Evolutionary conservation across 2,113 vertebrate genomes (phyloP), one percentile per base, ranked within the genome.

Genomic region (Rhizomys pruinosus): DNA sequence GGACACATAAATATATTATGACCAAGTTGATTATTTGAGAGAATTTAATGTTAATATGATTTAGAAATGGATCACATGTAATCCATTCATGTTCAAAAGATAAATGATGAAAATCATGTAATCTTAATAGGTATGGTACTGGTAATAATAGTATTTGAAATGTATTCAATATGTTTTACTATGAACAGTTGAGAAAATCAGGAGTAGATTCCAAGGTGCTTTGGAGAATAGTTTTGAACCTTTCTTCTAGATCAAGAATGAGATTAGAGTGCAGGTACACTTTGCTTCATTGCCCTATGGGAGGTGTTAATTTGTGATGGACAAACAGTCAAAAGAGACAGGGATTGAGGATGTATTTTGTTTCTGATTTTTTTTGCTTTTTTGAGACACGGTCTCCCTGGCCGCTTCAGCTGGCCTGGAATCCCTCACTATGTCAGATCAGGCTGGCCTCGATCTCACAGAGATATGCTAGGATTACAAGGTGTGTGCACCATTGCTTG

Each of bases 11-110:
- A 73, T 76, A 78, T 32, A 79, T 82, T 59, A 80, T 74, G 84
- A 89, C 37, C 66, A 64, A 52, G 15, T 66, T 95, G 72, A 12
- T 79, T 85, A 87, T 95, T 94, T 88, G n/a, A 93, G n/a, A 47
- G 44, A 89, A 87, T 80, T 93, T 23, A 52, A 2, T 80, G 19
- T 79, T 86, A 71, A 88, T 64, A 63, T 66, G 27, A 39, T 93
- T 89, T 90, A 93, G 66, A 81, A 85, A 80, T 86, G 29, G 44
- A 55, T 84, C 37, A 74, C n/a, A 17, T 63, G 1, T 44, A 74
- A 80, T 90, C 11, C 5, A 77, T n/a, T 77, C 78, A 59, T 85
- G 32, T 68, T 85, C 55, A 84, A 92, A 78, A 82, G 84, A 87
- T 55, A 94, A 84, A 81, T 88, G 89, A 71, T 37, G 39, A 74